Evolutionary conservation across 2,888 invertebrate species (phyloP), one percentile per base, ranked within the genome.

Genomic region (Torymus texanus): DNA sequence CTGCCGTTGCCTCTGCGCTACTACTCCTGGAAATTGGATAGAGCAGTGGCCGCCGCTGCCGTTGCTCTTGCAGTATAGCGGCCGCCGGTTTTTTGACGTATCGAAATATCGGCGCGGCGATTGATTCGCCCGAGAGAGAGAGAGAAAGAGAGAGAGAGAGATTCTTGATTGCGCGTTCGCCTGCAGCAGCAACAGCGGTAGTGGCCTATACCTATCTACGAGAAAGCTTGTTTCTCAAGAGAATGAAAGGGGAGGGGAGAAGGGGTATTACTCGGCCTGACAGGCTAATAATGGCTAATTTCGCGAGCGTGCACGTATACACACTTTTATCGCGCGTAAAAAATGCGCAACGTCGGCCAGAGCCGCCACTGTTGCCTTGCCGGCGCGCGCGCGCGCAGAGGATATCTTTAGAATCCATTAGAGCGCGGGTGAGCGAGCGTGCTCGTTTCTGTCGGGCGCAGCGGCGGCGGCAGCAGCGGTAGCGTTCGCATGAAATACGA

Each of bases 401-500:
- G 41, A 18, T 72, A 79, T 73, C 76, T 77, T 76, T 73, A 62
- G 80, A 77, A 76, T 71, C 73, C 68, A 76, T 77, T 76, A 76
- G 29, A 16, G 65, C 41, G 41, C 41, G 41, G 41, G 41, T 41
- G 18, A 50, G 67, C 56, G 18, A 16, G 75, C 41, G 41, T 41
- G 56, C 41, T 63, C 61, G 2, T 41, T 21, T 50, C 66, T 18
- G 75, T 56, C 56, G 3, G 65, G 16, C n/a, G 67, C 21, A 11
- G 61, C 14, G 8, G n/a, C 62, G 8, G 53, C 41, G 56, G 56
- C 70, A 8, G 41, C 41, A 41, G 51, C 51, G 10, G 16, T 58
- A 29, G 53, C 59, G 71, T 80, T 76, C 79, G 76, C 66, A 79
- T 72, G 79, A 77, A 80, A 73, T 77, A 75, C 80, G 77, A 80